phyloP scores from a whole-genome alignment of 2,113 vertebrate genomes.

The Cryptomyrus ogoouensis region DNA sequence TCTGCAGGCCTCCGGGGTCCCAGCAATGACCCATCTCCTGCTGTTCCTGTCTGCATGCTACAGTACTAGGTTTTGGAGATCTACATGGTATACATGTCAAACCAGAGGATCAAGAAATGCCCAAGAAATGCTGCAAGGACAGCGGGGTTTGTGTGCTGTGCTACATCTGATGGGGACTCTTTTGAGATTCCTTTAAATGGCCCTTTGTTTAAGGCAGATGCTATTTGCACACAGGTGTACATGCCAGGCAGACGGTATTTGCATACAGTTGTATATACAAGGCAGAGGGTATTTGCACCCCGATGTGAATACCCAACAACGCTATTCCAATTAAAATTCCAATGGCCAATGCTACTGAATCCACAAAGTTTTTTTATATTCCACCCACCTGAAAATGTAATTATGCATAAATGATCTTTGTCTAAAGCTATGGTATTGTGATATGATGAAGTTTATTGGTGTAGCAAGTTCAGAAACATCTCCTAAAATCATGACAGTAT shows the following conservation, averaged over 20 bases:
- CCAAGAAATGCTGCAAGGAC: background rate
- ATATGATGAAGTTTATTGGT: no score
- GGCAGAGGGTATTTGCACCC: no score
- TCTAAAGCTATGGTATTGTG: no score
- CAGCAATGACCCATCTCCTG: background rate
- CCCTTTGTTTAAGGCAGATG: background rate
- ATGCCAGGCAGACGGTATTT: no score
- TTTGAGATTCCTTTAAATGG: background rate
- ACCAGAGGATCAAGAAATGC: background rate
- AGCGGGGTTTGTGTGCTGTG: background rate
- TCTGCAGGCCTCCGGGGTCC: background rate
- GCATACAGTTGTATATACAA: no score
- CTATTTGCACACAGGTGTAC: background rate
- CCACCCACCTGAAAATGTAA: no score
- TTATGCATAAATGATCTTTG: no score
- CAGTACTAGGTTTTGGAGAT: background rate
- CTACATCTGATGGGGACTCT: background rate
- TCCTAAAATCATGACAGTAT: no score
- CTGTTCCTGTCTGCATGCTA: background rate
- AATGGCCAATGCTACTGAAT: background rate
- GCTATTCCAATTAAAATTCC: background rate
- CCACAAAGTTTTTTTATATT: no score
- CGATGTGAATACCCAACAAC: background rate
- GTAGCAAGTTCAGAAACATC: no score
- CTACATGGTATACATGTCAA: background rate